phyloP scores from a whole-genome alignment of 1,140 invertebrate genomes.

The Drosophila suzukii region DNA sequence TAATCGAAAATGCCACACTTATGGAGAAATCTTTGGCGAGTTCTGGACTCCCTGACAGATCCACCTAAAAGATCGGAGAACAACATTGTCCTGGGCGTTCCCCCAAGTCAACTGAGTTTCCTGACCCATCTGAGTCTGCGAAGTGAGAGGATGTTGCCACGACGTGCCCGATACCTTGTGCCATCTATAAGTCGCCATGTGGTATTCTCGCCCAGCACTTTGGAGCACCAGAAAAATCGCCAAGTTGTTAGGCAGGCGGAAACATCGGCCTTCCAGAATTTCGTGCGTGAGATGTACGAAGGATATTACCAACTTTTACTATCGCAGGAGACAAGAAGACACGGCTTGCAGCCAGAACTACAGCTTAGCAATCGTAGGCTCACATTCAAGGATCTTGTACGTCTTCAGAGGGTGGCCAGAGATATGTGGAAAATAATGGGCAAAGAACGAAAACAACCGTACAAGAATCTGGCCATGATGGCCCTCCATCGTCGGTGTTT shows the following conservation, averaged over 20 bases:
- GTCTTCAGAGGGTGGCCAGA: slow-evolving; percentile 10
- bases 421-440: slow-evolving; percentile 23
- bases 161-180: neutral
- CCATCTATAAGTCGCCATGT: slow-evolving; percentile 14
- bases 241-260: slow-evolving; percentile 2
- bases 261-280: slow-evolving; percentile 25
- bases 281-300: slow-evolving; percentile 23
- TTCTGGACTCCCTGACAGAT: neutral
- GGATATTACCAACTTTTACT: slow-evolving; percentile 16
- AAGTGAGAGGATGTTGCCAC: neutral
- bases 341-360: neutral
- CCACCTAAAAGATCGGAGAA: neutral
- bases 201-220: slow-evolving; percentile 23
- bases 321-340: neutral
- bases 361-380: slow-evolving; percentile 1
- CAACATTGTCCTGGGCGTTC: neutral
- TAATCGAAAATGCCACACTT: slow-evolving; percentile 1
- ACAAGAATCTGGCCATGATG: slow-evolving; percentile 17
- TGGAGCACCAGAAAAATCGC: slow-evolving; percentile 10
- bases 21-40: neutral
- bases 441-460: slow-evolving; percentile 1
- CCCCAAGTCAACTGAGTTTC: neutral
- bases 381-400: slow-evolving; percentile 3
- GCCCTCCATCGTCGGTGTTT: neutral
- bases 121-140: neutral